Conservation (phyloP, 2,113 vertebrate species). For the Menidia beryllina region DNA sequence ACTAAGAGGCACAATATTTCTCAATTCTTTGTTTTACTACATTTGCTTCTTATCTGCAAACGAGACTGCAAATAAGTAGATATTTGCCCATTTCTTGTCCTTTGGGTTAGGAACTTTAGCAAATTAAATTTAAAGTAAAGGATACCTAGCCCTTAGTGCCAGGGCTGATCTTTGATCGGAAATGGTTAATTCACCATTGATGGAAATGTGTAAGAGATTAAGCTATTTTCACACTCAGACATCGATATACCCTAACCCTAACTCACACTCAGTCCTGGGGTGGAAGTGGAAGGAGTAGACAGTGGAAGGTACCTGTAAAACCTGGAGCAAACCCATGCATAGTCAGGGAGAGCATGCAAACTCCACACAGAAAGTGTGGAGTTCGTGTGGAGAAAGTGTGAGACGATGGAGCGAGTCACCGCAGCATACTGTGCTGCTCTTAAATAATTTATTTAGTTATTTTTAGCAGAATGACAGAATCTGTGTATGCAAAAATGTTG, state of each 20-base stretch:
- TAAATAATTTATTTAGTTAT: too few species aligned
- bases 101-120: neutral
- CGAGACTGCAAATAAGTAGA: slow-evolving; percentile 1
- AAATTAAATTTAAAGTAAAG: neutral
- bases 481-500: neutral
- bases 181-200: neutral
- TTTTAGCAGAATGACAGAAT: slow-evolving; percentile 5
- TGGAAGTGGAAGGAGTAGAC: too few species aligned
- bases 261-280: too few species aligned
- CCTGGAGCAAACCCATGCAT: too few species aligned
- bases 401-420: too few species aligned
- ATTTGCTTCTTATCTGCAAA: slow-evolving; percentile 34
- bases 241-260: too few species aligned
- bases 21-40: slow-evolving; percentile 43
- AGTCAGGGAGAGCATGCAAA: too few species aligned
- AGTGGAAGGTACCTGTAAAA: too few species aligned
- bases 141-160: neutral
- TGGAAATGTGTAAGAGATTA: slow-evolving; percentile 5
- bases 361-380: too few species aligned
- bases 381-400: too few species aligned
- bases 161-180: neutral
- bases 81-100: slow-evolving; percentile 2
- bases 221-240: neutral
- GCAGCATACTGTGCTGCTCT: too few species aligned
- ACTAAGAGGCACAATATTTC: slow-evolving; percentile 46